These are phyloP conservation scores for Piprites chloris DNA, from an alignment of 2,113 vertebrate species.

Conservation along the genomic window DNA sequence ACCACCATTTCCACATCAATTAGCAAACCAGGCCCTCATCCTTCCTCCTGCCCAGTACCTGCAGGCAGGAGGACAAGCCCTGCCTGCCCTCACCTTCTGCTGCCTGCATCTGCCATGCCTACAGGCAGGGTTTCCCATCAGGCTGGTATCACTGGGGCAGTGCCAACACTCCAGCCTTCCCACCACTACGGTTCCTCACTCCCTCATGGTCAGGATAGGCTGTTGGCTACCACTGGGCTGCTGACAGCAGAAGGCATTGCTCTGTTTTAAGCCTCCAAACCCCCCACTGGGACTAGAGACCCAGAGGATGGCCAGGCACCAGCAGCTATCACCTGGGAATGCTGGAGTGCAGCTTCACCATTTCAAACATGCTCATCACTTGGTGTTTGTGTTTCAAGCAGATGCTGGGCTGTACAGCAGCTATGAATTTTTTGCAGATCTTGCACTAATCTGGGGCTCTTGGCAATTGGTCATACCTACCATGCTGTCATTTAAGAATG, in stretches of 20 bases:
- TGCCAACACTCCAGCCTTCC: not conserved
- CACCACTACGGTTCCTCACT: rapidly evolving
- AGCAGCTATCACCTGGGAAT: not conserved
- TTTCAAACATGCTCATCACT: not conserved
- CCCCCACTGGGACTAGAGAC: not conserved
- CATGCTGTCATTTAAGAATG: not conserved
- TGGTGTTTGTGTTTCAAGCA: not conserved
- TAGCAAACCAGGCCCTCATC: not conserved
- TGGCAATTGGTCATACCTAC: not conserved
- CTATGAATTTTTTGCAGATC: conserved; percentile 4
- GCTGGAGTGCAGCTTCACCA: not conserved
- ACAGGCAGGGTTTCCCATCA: rapidly evolving
- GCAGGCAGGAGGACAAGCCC: not conserved
- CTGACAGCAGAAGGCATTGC: not conserved
- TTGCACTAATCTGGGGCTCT: conserved; percentile 4
- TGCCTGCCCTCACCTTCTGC: not conserved
- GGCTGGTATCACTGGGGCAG: rapidly evolving
- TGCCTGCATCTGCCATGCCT: not conserved
- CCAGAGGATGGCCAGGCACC: not conserved
- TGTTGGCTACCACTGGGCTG: not conserved
- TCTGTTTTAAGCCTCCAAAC: not conserved
- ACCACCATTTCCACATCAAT: not conserved
- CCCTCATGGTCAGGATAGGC: rapidly evolving
- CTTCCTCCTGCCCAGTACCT: not conserved
- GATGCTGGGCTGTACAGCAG: not conserved